These are phyloP conservation scores for Pluvialis apricaria DNA, from an alignment of 2,113 vertebrate species.

Conservation along the genomic window DNA sequence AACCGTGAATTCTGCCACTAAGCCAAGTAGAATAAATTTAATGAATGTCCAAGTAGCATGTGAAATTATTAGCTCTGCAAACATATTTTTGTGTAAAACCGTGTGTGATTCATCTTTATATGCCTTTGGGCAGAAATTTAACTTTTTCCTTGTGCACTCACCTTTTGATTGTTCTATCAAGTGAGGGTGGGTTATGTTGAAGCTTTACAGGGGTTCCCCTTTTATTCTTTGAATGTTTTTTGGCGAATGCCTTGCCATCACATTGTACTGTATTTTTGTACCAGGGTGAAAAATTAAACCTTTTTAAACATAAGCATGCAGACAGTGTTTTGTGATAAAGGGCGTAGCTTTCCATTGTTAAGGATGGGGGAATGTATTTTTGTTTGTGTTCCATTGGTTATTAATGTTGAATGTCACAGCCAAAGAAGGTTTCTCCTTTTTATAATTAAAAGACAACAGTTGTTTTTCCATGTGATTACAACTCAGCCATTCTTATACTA, in stretches of 20 bases:
- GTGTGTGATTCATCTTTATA: conserved; percentile 28
- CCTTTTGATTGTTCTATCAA: conserved; percentile 45
- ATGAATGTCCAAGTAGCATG: conserved; percentile 52
- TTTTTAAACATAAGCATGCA: conserved; percentile 68
- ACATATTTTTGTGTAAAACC: conserved; percentile 17
- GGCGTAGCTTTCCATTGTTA: neutral
- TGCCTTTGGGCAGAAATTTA: conserved; percentile 24
- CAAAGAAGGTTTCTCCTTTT: neutral
- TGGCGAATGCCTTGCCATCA: conserved; percentile 68
- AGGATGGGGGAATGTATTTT: neutral
- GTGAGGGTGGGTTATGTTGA: conserved; percentile 33
- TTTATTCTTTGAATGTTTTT: conserved; percentile 64
- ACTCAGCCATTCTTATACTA: neutral
- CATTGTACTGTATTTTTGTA: conserved; percentile 81
- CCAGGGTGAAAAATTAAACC: conserved; percentile 64
- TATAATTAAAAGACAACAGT: neutral
- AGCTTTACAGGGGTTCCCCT: conserved; percentile 38
- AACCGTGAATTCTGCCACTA: conserved; percentile 7
- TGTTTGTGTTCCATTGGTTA: neutral
- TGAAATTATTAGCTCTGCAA: conserved; percentile 36
- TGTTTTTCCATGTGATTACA: neutral
- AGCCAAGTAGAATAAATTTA: conserved; percentile 5
- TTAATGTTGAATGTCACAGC: neutral
- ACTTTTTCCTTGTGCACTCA: neutral
- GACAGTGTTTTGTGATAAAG: conserved; percentile 10